Evolutionary conservation across 2,888 invertebrate species (phyloP).

Genomic region (Meandrusa payeni): DNA sequence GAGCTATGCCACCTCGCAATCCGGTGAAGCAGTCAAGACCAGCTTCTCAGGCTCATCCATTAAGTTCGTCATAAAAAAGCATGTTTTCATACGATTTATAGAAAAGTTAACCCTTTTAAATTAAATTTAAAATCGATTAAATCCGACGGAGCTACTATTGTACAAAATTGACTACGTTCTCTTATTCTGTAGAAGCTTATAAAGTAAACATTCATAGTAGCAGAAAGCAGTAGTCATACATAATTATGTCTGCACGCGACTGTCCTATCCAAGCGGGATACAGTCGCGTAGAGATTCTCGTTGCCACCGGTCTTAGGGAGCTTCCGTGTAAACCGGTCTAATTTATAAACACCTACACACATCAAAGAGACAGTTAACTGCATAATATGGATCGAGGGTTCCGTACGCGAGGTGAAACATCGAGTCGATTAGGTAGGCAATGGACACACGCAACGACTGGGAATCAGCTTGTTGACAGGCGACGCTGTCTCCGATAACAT

Average conservation of each 20-base stretch:
- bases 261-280: slow-evolving; percentile 3
- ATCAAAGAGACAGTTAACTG: slow-evolving; percentile 24
- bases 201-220: too few species aligned
- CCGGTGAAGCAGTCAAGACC: too few species aligned
- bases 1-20: too few species aligned
- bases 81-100: too few species aligned
- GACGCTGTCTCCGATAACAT: slow-evolving; percentile 21
- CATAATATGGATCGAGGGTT: slow-evolving; percentile 23
- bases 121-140: too few species aligned
- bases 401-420: slow-evolving; percentile 17
- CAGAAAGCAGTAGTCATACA: too few species aligned
- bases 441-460: slow-evolving; percentile 17
- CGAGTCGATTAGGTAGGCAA: slow-evolving; percentile 21
- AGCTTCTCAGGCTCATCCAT: too few species aligned
- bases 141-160: too few species aligned
- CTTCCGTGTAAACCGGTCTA: slow-evolving; percentile 25
- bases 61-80: too few species aligned
- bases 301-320: slow-evolving; percentile 10
- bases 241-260: slow-evolving; percentile 10
- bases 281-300: slow-evolving; percentile 8
- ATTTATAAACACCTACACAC: slow-evolving; percentile 25
- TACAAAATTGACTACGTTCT: too few species aligned
- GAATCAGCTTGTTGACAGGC: slow-evolving; percentile 22
- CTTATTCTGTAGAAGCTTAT: too few species aligned
- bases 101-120: too few species aligned